Conservation (phyloP, 2,797 vertebrate genomes). For the Anas bernieri region DNA sequence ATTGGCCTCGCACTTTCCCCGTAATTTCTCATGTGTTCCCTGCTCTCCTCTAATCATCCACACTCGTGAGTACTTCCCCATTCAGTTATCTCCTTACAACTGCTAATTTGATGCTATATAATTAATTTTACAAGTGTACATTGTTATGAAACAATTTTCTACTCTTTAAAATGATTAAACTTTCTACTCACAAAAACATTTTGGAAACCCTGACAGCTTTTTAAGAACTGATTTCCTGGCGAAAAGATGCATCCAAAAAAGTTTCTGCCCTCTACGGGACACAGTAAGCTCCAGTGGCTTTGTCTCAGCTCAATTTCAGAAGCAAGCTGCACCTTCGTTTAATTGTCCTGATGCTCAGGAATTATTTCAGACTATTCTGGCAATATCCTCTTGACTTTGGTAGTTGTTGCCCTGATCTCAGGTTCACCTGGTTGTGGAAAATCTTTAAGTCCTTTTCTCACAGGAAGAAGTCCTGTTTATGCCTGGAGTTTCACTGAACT, state of each 20-base stretch:
- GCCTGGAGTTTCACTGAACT: background rate
- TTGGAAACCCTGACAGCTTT: slow-evolving; percentile 24
- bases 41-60: slow-evolving; percentile 56
- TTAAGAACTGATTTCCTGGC: background rate
- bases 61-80: slow-evolving; percentile 42
- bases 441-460: background rate
- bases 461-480: background rate
- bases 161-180: slow-evolving; percentile 37
- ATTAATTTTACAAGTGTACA: slow-evolving; percentile 63
- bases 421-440: background rate
- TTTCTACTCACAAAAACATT: slow-evolving; percentile 11
- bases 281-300: background rate
- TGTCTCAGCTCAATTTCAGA: background rate
- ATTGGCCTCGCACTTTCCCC: slow-evolving; percentile 46
- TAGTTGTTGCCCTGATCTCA: background rate
- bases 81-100: slow-evolving; percentile 60
- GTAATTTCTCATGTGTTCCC: slow-evolving; percentile 68
- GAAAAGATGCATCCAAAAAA: background rate
- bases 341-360: background rate
- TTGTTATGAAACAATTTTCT: slow-evolving; percentile 59
- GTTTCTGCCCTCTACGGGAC: background rate
- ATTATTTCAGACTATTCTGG: background rate
- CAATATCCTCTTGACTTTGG: background rate
- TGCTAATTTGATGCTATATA: slow-evolving; percentile 59
- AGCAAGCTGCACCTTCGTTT: background rate